These are phyloP conservation scores for Thamnophis elegans DNA, from an alignment of 2,797 vertebrate genomes.

Conservation along the genomic window DNA sequence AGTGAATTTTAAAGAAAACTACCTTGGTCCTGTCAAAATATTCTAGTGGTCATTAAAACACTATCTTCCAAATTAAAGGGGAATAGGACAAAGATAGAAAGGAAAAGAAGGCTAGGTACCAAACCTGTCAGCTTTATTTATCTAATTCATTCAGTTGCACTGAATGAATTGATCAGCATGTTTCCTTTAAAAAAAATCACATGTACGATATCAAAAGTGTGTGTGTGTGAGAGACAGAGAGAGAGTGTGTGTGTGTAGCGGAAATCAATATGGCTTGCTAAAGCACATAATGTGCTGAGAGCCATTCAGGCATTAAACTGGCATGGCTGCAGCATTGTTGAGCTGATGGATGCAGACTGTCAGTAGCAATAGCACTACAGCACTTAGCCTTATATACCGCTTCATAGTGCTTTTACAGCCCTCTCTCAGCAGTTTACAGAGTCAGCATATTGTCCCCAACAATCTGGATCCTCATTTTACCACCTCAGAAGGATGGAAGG, in stretches of 20 bases:
- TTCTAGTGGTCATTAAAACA: not conserved
- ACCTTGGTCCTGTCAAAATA: not conserved
- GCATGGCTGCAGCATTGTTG: not conserved
- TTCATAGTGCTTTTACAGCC: too few relatives aligned
- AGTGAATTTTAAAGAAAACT: conserved; percentile 1
- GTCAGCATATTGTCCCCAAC: too few relatives aligned
- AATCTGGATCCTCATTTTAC: too few relatives aligned
- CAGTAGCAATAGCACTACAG: not conserved
- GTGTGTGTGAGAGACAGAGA: not conserved
- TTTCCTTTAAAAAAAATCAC: not conserved
- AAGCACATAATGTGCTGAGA: not conserved
- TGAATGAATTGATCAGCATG: not conserved
- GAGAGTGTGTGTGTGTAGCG: not conserved
- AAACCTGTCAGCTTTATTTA: conserved; percentile 29
- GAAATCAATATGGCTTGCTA: conserved; percentile 29
- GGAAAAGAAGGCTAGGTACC: conserved; percentile 24
- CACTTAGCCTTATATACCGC: too few relatives aligned
- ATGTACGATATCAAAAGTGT: not conserved
- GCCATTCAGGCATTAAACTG: not conserved
- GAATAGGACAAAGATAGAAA: not conserved
- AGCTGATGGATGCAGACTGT: not conserved
- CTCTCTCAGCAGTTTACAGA: too few relatives aligned
- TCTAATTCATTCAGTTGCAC: conserved; percentile 31
- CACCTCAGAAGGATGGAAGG: too few relatives aligned
- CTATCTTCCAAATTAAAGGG: not conserved